A percentile compares a stretch with the other conserved stretches of the same genome.
phyloP scores from a whole-genome alignment of 2,888 invertebrate genomes.

The Cybosia mesomella region DNA sequence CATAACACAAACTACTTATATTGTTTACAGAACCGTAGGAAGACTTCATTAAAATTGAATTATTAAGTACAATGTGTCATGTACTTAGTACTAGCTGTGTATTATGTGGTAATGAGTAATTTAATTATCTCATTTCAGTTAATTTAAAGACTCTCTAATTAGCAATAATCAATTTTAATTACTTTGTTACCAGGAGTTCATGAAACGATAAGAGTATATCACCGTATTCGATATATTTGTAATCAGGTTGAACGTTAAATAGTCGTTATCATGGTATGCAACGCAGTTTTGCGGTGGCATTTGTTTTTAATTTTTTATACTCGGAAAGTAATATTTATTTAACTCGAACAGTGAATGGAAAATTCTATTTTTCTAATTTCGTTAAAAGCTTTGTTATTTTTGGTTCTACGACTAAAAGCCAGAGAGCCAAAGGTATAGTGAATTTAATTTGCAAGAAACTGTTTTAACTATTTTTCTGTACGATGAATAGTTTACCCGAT shows the following conservation, averaged over 20 bases:
- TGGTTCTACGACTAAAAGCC: too few relatives aligned
- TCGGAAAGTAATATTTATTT: too few relatives aligned
- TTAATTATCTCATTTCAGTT: constrained; percentile 15
- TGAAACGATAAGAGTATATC: constrained; percentile 21
- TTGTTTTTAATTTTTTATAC: not conserved
- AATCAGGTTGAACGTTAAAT: constrained; percentile 5
- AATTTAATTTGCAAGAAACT: too few relatives aligned
- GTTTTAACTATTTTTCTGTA: too few relatives aligned
- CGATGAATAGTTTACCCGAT: too few relatives aligned
- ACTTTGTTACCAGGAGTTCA: constrained; percentile 41
- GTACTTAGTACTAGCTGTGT: not conserved
- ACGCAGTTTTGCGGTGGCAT: not conserved
- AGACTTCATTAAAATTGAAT: not conserved
- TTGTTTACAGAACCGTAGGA: too few relatives aligned
- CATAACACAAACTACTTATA: not conserved
- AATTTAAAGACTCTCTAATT: constrained; percentile 22
- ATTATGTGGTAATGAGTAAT: not conserved
- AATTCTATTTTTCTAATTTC: too few relatives aligned
- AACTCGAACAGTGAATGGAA: too few relatives aligned
- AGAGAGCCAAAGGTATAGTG: too few relatives aligned
- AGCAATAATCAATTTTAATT: constrained; percentile 35
- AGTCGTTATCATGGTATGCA: not conserved
- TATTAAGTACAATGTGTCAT: not conserved
- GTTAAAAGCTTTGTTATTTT: too few relatives aligned
- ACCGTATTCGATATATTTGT: constrained; percentile 12